phyloP scores from a whole-genome alignment of 37 sponge, comb jelly and placozoan genomes.

The Bolinopsis microptera region DNA sequence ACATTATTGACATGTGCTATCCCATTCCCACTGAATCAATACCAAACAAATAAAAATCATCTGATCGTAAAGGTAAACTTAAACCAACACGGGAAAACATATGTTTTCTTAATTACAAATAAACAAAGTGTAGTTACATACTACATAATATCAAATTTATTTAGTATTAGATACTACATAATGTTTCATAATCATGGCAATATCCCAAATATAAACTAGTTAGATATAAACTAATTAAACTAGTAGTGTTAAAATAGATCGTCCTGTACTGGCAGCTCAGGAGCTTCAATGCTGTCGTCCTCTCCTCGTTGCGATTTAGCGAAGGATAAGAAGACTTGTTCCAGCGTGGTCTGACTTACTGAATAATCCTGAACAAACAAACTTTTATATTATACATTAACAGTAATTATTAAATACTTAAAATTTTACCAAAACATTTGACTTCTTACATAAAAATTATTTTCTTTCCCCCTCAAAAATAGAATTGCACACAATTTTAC shows the following conservation, averaged over 20 bases:
- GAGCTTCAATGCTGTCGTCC: background rate
- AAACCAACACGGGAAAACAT: background rate
- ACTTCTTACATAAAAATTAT: too few species aligned
- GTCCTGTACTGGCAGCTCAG: background rate
- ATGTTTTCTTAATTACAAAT: background rate
- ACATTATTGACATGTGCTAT: background rate
- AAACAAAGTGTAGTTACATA: background rate
- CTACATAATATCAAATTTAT: background rate
- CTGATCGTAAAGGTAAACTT: background rate
- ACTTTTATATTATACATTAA: too few species aligned
- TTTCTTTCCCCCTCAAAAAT: too few species aligned
- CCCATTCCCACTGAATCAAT: background rate
- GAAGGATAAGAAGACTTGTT: slow-evolving; percentile 75
- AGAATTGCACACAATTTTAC: too few species aligned
- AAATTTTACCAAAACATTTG: too few species aligned
- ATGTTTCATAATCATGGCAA: background rate
- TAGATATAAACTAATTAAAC: too few species aligned
- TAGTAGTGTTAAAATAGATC: too few species aligned
- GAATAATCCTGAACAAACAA: slow-evolving; percentile 85
- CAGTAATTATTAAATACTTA: too few species aligned
- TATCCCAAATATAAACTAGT: background rate
- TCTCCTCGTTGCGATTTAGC: slow-evolving; percentile 43
- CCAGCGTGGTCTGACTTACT: slow-evolving; percentile 94
- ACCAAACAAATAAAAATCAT: background rate
- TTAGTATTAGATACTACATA: background rate